Evolutionary conservation across 2,113 vertebrate genomes (phyloP).

Genomic region (Thryonomys swinderianus): DNA sequence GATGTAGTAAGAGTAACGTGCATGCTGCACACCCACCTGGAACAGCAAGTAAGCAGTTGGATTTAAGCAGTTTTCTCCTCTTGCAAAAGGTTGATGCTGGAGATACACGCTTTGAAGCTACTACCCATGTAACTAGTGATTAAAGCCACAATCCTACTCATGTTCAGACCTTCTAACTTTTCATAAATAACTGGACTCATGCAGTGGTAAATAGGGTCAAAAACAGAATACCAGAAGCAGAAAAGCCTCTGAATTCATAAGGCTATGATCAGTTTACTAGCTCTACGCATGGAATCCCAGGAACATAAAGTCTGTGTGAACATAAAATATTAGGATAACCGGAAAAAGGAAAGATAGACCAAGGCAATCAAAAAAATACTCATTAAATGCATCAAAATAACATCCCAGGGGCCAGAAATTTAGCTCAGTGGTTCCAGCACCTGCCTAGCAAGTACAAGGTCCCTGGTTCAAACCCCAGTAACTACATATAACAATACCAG

Average conservation of each 20-base stretch:
- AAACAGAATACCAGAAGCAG: slow-evolving; percentile 6
- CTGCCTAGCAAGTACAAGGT: too few species aligned
- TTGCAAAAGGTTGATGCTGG: background rate
- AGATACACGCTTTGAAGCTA: background rate
- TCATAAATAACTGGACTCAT: background rate
- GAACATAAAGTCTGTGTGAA: background rate
- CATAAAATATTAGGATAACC: background rate
- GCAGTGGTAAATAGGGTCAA: background rate
- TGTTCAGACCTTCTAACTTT: slow-evolving; percentile 17
- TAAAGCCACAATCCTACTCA: background rate
- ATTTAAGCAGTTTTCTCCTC: background rate
- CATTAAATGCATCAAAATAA: background rate
- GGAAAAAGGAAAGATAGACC: background rate
- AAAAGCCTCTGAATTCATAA: background rate
- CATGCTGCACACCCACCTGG: background rate
- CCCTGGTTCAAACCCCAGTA: too few species aligned
- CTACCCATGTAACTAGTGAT: background rate
- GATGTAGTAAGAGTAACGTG: background rate
- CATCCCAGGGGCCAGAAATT: too few species aligned
- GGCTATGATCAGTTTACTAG: background rate
- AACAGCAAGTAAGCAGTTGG: background rate
- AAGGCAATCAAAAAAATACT: background rate
- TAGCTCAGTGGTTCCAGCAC: too few species aligned
- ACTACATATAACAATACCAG: too few species aligned
- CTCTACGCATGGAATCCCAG: slow-evolving; percentile 2